These are phyloP conservation scores for Drosophila paranaensis DNA, from an alignment of 2,888 invertebrate genomes.

Conservation along the genomic window DNA sequence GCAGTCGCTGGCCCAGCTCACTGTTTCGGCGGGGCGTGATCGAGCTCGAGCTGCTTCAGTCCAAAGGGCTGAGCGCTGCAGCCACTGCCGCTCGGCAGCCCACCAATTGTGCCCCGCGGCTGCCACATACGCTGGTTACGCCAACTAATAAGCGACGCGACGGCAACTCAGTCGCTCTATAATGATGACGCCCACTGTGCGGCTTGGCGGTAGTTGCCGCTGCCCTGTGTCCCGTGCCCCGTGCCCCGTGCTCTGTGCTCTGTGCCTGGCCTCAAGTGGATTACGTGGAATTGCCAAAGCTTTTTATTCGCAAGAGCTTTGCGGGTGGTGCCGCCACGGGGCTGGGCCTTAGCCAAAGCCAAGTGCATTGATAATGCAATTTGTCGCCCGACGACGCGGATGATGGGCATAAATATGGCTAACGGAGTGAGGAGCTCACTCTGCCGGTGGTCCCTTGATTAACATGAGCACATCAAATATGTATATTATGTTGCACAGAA, in stretches of 20 bases:
- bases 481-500: not conserved
- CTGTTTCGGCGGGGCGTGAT: constrained; percentile 28
- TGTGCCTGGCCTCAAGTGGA: constrained; percentile 60
- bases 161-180: constrained; percentile 45
- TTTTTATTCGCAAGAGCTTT: constrained; percentile 34
- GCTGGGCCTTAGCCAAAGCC: constrained; percentile 2
- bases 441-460: not conserved
- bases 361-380: constrained; percentile 63
- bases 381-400: constrained; percentile 43
- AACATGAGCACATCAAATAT: constrained; percentile 10
- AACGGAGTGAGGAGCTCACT: not conserved
- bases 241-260: constrained; percentile 17
- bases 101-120: constrained; percentile 77
- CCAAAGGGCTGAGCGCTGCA: constrained; percentile 10
- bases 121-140: constrained; percentile 70
- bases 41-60: constrained; percentile 18
- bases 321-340: constrained; percentile 27
- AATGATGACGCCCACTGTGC: constrained; percentile 56
- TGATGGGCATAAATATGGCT: constrained; percentile 15
- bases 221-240: no score
- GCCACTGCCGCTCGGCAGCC: constrained; percentile 34
- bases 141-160: constrained; percentile 66
- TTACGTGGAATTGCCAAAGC: constrained; percentile 59
- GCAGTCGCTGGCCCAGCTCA: constrained; percentile 12
- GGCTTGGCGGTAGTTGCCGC: constrained; percentile 1